phyloP scores from a whole-genome alignment of 2,888 invertebrate genomes.

The Leptopilina syphax region DNA sequence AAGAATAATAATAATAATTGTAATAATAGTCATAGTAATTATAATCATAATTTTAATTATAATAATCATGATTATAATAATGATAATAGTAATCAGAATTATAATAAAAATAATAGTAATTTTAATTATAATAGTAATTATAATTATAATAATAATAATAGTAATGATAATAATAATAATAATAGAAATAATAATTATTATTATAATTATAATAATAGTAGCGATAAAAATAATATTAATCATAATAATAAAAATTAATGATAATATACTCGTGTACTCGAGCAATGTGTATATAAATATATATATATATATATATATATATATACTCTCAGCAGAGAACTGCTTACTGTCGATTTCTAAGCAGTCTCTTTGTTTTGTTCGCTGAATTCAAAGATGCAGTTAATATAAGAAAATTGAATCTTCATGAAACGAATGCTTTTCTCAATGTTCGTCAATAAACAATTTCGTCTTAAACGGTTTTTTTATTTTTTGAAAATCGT shows the following conservation, averaged over 20 bases:
- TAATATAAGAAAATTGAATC: background rate
- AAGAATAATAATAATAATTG: background rate
- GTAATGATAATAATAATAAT: no score
- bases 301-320: conserved; percentile 57
- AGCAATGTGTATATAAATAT: conserved; percentile 54
- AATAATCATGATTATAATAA: background rate
- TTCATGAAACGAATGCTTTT: conserved; percentile 13
- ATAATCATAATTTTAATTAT: no score
- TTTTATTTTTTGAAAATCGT: conserved; percentile 4
- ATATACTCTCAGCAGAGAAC: conserved; percentile 49
- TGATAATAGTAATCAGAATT: conserved; percentile 50
- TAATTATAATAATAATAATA: background rate
- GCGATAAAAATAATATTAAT: no score
- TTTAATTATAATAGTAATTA: no score
- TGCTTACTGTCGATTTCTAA: conserved; percentile 14
- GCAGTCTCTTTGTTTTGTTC: conserved; percentile 31
- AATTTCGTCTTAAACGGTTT: background rate
- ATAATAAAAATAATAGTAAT: background rate
- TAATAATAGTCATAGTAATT: background rate
- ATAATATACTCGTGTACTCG: conserved; percentile 57
- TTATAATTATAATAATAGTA: background rate
- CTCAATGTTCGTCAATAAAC: conserved; percentile 6
- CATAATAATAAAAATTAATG: conserved; percentile 1
- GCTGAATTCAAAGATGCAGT: background rate
- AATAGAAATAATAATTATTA: background rate